Percentiles rank a stretch among this genome's conserved stretches.
Conservation (phyloP, 2,113 vertebrate genomes). For the Oreochromis tanganicae region DNA sequence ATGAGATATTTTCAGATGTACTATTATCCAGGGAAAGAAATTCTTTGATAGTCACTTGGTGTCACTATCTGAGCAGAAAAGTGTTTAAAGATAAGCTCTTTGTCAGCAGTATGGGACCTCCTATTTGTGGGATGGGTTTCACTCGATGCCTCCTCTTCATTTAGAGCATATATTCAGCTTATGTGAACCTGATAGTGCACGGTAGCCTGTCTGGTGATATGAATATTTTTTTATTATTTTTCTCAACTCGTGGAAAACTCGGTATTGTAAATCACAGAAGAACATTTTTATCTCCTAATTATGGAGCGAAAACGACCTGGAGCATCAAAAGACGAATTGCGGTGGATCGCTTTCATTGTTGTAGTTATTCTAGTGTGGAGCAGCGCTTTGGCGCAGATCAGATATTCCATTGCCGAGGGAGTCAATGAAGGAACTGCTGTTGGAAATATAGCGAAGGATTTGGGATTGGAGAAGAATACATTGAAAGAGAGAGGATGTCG, state of each 20-base stretch:
- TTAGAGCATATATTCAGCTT: background rate
- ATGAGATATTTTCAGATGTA: background rate
- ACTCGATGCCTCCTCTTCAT: background rate
- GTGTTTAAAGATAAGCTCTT: background rate
- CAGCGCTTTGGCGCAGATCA: slow-evolving; percentile 30
- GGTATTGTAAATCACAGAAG: background rate
- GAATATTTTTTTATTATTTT: background rate
- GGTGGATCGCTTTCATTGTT: background rate
- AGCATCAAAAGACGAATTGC: background rate
- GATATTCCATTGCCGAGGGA: slow-evolving; percentile 66
- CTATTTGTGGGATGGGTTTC: background rate
- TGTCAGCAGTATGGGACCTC: background rate
- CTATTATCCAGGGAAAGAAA: background rate
- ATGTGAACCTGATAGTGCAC: background rate
- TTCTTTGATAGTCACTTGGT: background rate
- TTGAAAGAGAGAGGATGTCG: slow-evolving; percentile 54
- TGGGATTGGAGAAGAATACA: slow-evolving; percentile 50
- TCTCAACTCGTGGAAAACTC: background rate
- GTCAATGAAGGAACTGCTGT: slow-evolving; percentile 46
- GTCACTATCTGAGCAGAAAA: background rate
- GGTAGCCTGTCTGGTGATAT: background rate
- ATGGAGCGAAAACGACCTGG: background rate
- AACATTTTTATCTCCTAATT: background rate
- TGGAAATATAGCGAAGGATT: slow-evolving; percentile 67
- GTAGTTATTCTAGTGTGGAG: background rate